These are phyloP conservation scores for Cinclus cinclus DNA, from an alignment of 2,113 vertebrate species.

Conservation along the genomic window DNA sequence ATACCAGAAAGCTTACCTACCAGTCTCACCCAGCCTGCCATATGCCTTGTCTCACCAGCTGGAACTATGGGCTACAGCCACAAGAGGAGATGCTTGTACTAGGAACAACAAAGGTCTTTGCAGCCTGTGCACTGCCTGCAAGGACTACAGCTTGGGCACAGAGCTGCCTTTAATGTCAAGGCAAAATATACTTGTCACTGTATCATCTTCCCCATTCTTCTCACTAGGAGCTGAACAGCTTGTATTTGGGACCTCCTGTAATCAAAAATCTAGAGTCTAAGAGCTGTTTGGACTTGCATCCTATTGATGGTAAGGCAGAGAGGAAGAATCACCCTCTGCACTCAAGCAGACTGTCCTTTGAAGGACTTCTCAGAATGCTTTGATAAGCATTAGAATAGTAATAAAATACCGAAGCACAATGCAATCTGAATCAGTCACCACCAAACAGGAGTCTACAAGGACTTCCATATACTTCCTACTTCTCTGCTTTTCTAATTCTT, in stretches of 20 bases:
- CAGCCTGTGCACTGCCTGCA: not conserved
- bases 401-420: not conserved
- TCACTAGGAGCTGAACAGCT: not conserved
- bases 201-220: not conserved
- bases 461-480: not conserved
- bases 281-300: not conserved
- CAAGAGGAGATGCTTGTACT: not conserved
- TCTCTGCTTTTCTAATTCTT: not conserved
- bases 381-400: not conserved
- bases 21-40: not conserved
- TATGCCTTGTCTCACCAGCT: not conserved
- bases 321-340: not conserved
- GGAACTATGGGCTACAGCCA: not conserved
- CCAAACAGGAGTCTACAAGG: not conserved
- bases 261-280: not conserved
- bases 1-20: not conserved
- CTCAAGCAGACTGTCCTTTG: not conserved
- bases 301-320: not conserved
- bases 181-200: not conserved
- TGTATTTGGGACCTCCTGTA: not conserved
- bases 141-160: not conserved
- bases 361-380: not conserved
- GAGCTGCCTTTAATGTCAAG: not conserved
- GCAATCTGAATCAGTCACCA: not conserved
- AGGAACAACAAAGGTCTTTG: not conserved